Evolutionary conservation across 2,113 vertebrate species (phyloP).

Genomic region (Archilochus colubris): DNA sequence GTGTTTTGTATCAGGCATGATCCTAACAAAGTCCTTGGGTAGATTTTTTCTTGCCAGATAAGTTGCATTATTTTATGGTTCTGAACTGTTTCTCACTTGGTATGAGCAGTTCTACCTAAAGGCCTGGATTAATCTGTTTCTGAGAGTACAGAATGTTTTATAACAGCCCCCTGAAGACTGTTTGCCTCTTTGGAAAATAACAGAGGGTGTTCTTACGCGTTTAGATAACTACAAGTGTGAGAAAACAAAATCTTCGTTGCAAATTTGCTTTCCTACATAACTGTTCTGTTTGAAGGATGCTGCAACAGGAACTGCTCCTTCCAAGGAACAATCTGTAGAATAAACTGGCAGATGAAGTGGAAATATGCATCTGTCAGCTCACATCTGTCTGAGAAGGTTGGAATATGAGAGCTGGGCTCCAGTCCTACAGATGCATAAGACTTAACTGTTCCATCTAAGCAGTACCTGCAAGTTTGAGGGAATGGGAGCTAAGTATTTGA

Average conservation of each 20-base stretch:
- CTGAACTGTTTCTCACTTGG: background rate
- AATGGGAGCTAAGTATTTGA: background rate
- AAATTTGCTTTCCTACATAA: background rate
- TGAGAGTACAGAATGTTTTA: background rate
- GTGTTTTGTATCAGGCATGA: background rate
- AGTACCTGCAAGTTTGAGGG: background rate
- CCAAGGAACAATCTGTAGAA: background rate
- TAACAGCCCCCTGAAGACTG: background rate
- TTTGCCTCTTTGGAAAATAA: background rate
- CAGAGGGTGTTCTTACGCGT: background rate
- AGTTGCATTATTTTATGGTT: background rate
- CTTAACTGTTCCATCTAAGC: background rate
- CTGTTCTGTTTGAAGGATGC: background rate
- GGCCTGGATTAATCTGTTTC: background rate
- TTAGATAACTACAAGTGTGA: background rate
- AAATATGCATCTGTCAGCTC: background rate
- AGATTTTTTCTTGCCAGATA: background rate
- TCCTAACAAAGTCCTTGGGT: background rate
- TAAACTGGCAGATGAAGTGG: background rate
- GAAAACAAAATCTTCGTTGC: background rate
- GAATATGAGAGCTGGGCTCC: background rate
- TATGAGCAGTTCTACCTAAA: background rate
- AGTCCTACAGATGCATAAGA: background rate
- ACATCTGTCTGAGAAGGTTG: background rate
- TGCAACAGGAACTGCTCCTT: background rate